Base-by-base conservation (phyloP, 2,113 vertebrate species). In the Misgurnus anguillicaudatus region DNA sequence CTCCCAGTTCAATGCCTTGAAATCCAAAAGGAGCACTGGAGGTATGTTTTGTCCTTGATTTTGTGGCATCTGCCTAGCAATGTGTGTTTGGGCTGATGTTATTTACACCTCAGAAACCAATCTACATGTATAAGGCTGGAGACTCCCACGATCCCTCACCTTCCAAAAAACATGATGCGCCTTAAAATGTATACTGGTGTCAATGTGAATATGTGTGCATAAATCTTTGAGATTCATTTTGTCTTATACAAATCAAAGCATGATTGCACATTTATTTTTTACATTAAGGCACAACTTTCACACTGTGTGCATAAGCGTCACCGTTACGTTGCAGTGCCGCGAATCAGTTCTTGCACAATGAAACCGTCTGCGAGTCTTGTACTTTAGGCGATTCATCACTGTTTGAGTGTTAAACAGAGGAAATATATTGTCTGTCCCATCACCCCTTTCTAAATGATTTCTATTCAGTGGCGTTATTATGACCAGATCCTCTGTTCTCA, bases 21-120 rank as follows among this genome's bases (percentile, higher is more conserved):
- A 82, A 79, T 80, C 62, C 61, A 70, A 80, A 64, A 75, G 58
- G 21, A 41, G 53, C 19, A 53, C 13, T n/a, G 31, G 5, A 71
- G 65, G 24, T 57, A 73, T 63, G 67, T 75, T 55, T 77, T 57
- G 9, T 45, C 24, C 71, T 62, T 11, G 55, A 53, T 24, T 79
- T 57, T 75, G 69, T 84, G 78, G 74, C 84, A 67, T 66, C 65
- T 9, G 65, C 17, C 65, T 58, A n/a, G n/a, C n/a, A n/a, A 80
- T 55, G 45, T 19, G n/a, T 80, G 66, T 76, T n/a, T 17, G 62
- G 10, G 16, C 17, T 62, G 61, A 51, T 42, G 51, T 77, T 58
- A 38, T 79, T 78, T 51, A 69, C 71, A 1, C 70, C 31, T 48
- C 36, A 41, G 45, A 71, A 45, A 79, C 48, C 57, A 38, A 36